phyloP scores from a whole-genome alignment of 2,888 invertebrate genomes.

The Sarcophaga rosellei region DNA sequence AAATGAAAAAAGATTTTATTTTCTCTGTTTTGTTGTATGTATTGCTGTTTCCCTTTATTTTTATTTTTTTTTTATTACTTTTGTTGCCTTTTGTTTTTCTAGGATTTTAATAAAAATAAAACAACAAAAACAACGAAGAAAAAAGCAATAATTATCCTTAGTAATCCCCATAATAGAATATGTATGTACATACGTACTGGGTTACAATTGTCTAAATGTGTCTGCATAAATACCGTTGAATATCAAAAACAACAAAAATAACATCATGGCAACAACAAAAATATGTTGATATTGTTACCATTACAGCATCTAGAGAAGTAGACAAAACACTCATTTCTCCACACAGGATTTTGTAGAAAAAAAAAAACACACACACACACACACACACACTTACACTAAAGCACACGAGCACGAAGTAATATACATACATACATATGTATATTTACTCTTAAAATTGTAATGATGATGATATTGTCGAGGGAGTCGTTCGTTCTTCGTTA shows the following conservation, averaged over 20 bases:
- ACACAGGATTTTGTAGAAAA: not conserved
- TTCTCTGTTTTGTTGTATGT: not conserved
- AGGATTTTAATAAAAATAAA: slow-evolving; percentile 22
- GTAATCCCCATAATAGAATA: slow-evolving; percentile 43
- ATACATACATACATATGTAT: not conserved
- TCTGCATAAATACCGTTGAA: slow-evolving; percentile 70
- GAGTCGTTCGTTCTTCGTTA: slow-evolving; percentile 59
- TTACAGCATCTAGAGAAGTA: too few species aligned
- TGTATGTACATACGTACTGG: slow-evolving; percentile 9
- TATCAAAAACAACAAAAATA: slow-evolving; percentile 42
- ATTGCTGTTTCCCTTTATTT: not conserved
- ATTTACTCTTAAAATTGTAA: slow-evolving; percentile 12
- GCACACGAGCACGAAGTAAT: slow-evolving; percentile 3
- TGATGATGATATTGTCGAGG: slow-evolving; percentile 69
- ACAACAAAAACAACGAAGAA: slow-evolving; percentile 18
- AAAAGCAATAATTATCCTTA: slow-evolving; percentile 63
- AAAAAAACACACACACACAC: slow-evolving; percentile 12
- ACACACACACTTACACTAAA: slow-evolving; percentile 24
- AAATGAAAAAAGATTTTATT: not conserved
- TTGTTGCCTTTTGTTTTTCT: slow-evolving; percentile 6
- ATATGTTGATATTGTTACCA: not conserved
- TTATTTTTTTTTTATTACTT: not conserved
- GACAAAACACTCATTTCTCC: too few species aligned
- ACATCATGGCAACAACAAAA: slow-evolving; percentile 14
- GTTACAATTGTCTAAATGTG: slow-evolving; percentile 69